Evolutionary conservation across 2,888 invertebrate genomes (phyloP), one percentile per base, ranked within the genome.

Genomic region (Harmothoe impar): DNA sequence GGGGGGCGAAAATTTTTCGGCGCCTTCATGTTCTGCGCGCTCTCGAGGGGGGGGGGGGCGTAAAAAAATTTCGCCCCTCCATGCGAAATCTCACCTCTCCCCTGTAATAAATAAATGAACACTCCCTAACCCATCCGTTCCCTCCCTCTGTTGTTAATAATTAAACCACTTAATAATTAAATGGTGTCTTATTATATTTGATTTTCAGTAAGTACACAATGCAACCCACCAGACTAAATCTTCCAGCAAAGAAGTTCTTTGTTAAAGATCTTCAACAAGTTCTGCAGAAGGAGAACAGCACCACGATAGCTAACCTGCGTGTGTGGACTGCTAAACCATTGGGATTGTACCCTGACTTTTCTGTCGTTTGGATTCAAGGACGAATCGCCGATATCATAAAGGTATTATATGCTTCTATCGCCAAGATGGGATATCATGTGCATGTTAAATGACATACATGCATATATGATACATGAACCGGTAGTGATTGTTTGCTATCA

Each of bases 251-350:
- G 29, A 72, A 72, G 72, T 72, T 72, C 72, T 72, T 72, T 72
- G 72, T 72, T 15, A n/a, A 72, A 29, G 72, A 72, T 72, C 72
- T 72, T 25, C 72, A 72, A 72, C 72, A 25, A 72, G 72, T 72
- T 29, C 0, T 29, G 0, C 25, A 72, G 29, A 72, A 72, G 72
- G 29, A n/a, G 15, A 72, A 72, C 72, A 29, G 25, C 29, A 72
- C 29, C 29, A 25, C 12, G 17, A 72, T 72, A 23, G 31, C 72
- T 25, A 72, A 72, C 31, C 17, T 72, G 25, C 25, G 0, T n/a
- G 31, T 72, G 1, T 72, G 72, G 72, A 25, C 20, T 72, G 72
- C 72, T n/a, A 29, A 25, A 29, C 3, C 72, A 23, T 3, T 72
- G n/a, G 72, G 31, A 1, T 25, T 72, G 15, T 72, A 72, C 29